These are phyloP conservation scores for Xiphorhynchus elegans DNA, from an alignment of 2,113 vertebrate species.

Conservation along the genomic window DNA sequence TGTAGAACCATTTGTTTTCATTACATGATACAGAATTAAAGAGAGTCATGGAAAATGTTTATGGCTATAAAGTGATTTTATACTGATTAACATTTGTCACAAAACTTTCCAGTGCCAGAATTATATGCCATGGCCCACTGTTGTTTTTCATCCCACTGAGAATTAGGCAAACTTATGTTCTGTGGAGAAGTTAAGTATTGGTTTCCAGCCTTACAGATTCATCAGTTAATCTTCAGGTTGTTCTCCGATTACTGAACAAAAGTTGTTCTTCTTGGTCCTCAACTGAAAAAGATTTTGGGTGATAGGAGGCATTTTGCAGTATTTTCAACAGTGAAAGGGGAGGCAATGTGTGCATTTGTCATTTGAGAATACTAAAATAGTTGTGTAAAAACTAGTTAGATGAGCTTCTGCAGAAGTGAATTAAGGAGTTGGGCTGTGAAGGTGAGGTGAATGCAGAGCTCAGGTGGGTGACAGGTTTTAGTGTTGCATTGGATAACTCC, in stretches of 20 bases:
- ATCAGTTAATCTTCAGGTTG: neutral
- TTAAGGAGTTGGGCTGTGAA: neutral
- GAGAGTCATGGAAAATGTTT: neutral
- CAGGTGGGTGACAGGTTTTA: neutral
- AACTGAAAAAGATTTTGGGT: neutral
- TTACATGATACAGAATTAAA: neutral
- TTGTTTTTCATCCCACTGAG: neutral
- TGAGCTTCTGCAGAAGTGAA: neutral
- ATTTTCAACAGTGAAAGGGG: neutral
- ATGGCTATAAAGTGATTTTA: neutral
- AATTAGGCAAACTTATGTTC: neutral
- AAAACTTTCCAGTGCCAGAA: neutral
- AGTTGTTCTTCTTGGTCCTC: neutral
- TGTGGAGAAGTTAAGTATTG: neutral
- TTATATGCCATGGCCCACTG: neutral
- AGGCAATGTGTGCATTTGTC: neutral
- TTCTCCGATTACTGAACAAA: neutral
- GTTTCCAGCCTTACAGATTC: neutral
- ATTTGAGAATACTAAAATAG: neutral
- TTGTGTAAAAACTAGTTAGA: neutral
- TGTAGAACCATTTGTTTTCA: slow-evolving; percentile 16
- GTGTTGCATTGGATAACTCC: neutral
- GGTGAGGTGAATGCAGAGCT: neutral
- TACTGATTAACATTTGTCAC: neutral
- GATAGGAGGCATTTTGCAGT: neutral